Evolutionary conservation across 2,113 vertebrate species (phyloP).

Genomic region (Cervus canadensis): DNA sequence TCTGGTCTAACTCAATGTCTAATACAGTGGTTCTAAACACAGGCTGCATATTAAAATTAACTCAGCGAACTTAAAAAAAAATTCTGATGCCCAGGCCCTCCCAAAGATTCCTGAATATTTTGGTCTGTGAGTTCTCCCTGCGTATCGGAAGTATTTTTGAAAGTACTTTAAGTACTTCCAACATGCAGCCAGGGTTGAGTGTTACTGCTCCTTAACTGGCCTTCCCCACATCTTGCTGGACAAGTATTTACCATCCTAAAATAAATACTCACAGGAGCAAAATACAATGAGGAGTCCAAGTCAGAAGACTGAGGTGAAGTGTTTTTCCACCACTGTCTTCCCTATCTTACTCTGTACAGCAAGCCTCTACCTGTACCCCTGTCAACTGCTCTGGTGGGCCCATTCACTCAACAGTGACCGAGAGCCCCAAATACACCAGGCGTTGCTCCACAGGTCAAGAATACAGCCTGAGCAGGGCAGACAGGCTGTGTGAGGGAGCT

Average conservation of each 20-base stretch:
- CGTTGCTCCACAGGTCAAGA: not conserved
- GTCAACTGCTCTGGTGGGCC: not conserved
- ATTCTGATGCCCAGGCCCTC: not conserved
- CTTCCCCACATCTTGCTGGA: not conserved
- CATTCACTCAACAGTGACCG: not conserved
- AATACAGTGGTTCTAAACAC: not conserved
- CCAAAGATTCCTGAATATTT: not conserved
- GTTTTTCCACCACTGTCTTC: not conserved
- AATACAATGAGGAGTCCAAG: not conserved
- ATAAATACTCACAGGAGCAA: not conserved
- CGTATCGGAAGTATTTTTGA: not conserved
- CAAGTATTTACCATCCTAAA: not conserved
- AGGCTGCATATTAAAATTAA: not conserved
- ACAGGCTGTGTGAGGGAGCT: not conserved
- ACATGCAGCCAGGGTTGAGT: not conserved
- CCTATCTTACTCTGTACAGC: not conserved
- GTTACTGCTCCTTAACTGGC: not conserved
- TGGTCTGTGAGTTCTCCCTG: not conserved
- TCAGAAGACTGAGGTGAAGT: not conserved
- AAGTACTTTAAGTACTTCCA: not conserved
- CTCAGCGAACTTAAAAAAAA: not conserved
- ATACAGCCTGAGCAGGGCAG: not conserved
- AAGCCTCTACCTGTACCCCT: not conserved
- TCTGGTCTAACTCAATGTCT: not conserved
- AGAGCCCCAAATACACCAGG: not conserved